Base-by-base conservation (phyloP, 2,888 invertebrate genomes). In the Hypselothyrea guttata region DNA sequence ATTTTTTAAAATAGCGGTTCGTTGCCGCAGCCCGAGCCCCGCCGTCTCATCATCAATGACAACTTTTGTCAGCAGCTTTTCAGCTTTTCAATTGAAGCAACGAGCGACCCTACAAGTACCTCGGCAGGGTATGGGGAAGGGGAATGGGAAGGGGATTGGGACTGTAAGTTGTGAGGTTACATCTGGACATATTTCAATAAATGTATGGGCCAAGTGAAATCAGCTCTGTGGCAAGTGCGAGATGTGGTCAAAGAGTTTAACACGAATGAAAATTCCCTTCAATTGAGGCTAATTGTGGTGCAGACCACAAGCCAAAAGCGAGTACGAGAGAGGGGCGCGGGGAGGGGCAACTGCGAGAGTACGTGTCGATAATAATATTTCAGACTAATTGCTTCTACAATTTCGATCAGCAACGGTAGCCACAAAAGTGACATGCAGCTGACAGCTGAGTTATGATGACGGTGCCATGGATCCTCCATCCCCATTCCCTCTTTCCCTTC, bases 401-500 rank as follows among this genome's bases (percentile, higher is more conserved):
- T 82, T 82, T 82, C 65, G 77, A 75, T 64, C 74, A 62, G 64
- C 75, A 72, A 63, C 87, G 77, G 87, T 83, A 87, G 87, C 87
- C 87, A 67, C 87, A 87, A 48, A 85, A 85, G 87, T 87, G 86
- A 83, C 87, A 85, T 74, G 78, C 83, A 69, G 83, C 81, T 87
- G 87, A 87, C 85, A 87, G 82, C 77, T 75, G 77, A 87, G 79
- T 84, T 78, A 81, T 82, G 73, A 78, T 66, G 60, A 75, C 58
- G 72, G 22, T 22, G 22, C 22, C 5, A 22, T 5, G 78, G 71
- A 41, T 16, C 1, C 5, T 45, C 59, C 38, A 15, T 22, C 22
- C 5, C 22, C 22, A 22, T n/a, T n/a, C n/a, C n/a, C n/a, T n/a
- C n/a, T n/a, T n/a, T n/a, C n/a, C n/a, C n/a, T n/a, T n/a, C n/a